Evolutionary conservation across 1,140 invertebrate species (phyloP), one percentile per base, ranked within the genome.

Genomic region (Dendroctonus ponderosae): DNA sequence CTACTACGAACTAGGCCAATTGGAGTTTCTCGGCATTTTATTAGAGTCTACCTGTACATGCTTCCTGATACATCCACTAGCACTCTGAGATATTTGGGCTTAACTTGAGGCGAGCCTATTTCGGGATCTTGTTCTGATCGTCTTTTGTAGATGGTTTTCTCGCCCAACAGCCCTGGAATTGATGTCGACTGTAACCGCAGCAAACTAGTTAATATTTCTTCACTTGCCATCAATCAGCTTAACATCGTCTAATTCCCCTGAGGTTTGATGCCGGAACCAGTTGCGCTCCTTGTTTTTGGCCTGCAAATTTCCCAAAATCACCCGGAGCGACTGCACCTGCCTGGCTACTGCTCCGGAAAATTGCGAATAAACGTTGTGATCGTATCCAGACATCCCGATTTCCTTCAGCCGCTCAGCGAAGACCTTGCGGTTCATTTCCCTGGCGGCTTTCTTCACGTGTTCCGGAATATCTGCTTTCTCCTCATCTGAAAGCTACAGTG

Each of bases 341-440:
- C 85, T 87, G 9, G 87, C 80, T 11, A 97, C 93, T 43, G 90
- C 87, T 49, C 83, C 81, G 43, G 88, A 87, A 77, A 93, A 95
- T 76, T 91, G 87, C 15, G 88, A 86, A 76, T 98, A 99, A 2
- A 96, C 74, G 48, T 89, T 85, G 41, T 93, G 92, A 80, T 99
- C 96, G 78, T 94, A 94, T 73, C 93, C 89, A 72, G 91, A 94
- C 96, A 99, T 98, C 72, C 89, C 86, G 58, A 99, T 98, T 79
- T 98, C 93, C 71, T 89, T 86, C 12, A 98, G 79, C 65, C 89
- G 88, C 75, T 97, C 89, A 76, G 91, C 89, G 72, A 94, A 98
- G 4, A 92, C 94, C 78, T 90, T 91, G 70, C 88, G 84, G 58
- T 90, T 94, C 92, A 99, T 97, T 83, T 97, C 92, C 15, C 92